Percentiles rank a stretch among this genome's conserved stretches.
Conservation (phyloP, 2,113 vertebrate genomes). For the Neotragus pygmaeus region DNA sequence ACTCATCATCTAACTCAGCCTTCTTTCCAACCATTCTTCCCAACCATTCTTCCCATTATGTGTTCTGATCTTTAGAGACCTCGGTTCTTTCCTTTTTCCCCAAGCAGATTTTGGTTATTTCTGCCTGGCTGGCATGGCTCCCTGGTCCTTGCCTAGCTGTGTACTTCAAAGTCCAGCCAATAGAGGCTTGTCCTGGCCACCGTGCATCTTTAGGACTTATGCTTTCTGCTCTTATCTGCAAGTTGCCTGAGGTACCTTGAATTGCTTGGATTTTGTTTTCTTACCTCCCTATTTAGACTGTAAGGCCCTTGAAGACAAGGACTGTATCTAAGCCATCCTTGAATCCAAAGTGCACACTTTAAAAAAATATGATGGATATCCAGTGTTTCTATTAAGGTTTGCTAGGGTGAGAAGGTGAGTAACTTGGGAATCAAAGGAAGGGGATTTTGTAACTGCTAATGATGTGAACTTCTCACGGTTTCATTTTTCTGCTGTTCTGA, state of each 20-base stretch:
- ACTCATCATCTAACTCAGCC: not conserved
- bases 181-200: accelerated
- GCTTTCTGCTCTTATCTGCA: not conserved
- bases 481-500: not conserved
- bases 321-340: not conserved
- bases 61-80: not conserved
- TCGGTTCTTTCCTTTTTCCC: not conserved
- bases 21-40: not conserved
- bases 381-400: not conserved
- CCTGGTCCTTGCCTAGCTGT: not conserved
- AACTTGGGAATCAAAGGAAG: not conserved
- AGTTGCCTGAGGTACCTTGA: not conserved
- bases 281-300: not conserved
- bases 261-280: not conserved
- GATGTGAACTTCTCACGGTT: not conserved
- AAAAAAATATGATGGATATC: not conserved
- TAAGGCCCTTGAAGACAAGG: not conserved
- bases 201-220: accelerated
- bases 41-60: not conserved
- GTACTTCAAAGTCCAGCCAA: not conserved
- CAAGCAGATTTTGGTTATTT: not conserved
- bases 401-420: not conserved
- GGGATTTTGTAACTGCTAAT: not conserved
- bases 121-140: not conserved
- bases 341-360: not conserved